A percentile compares a stretch with the other conserved stretches of the same genome.
Conservation (phyloP, 2,797 vertebrate species). For the Brachyrhaphis roseni region DNA sequence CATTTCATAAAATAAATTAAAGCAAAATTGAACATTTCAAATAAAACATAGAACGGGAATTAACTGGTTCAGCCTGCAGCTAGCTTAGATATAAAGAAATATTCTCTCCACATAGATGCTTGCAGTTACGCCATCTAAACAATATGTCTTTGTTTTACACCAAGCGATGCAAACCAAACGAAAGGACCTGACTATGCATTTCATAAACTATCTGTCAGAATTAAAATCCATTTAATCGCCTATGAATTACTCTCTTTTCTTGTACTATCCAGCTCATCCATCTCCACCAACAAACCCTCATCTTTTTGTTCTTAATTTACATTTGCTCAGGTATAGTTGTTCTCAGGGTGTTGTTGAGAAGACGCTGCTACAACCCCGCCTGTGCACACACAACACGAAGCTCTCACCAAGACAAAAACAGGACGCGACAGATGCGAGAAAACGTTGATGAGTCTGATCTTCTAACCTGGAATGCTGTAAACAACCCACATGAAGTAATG, state of each 20-base stretch:
- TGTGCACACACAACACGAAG: slow-evolving; percentile 21
- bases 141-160: background rate
- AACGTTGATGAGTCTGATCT: slow-evolving; percentile 48
- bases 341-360: slow-evolving; percentile 1
- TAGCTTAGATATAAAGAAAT: background rate
- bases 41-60: background rate
- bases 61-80: background rate
- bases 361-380: slow-evolving; percentile 1
- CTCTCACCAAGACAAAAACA: slow-evolving; percentile 36
- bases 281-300: background rate
- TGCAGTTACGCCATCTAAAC: slow-evolving; percentile 3
- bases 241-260: slow-evolving; percentile 1
- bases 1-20: background rate
- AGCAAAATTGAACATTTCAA: background rate
- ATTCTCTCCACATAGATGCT: background rate
- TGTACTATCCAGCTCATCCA: background rate
- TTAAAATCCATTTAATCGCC: slow-evolving; percentile 23
- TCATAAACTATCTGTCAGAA: slow-evolving; percentile 28
- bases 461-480: slow-evolving; percentile 23
- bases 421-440: slow-evolving; percentile 42
- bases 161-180: slow-evolving; percentile 4
- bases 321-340: slow-evolving; percentile 7
- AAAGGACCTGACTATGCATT: slow-evolving; percentile 10
- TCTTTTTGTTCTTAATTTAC: slow-evolving; percentile 15
- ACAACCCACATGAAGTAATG: slow-evolving; percentile 33